Percentiles rank a stretch among this genome's conserved stretches.
Evolutionary conservation across 1,140 invertebrate genomes (phyloP).

Genomic region (Scylla paramamosain): DNA sequence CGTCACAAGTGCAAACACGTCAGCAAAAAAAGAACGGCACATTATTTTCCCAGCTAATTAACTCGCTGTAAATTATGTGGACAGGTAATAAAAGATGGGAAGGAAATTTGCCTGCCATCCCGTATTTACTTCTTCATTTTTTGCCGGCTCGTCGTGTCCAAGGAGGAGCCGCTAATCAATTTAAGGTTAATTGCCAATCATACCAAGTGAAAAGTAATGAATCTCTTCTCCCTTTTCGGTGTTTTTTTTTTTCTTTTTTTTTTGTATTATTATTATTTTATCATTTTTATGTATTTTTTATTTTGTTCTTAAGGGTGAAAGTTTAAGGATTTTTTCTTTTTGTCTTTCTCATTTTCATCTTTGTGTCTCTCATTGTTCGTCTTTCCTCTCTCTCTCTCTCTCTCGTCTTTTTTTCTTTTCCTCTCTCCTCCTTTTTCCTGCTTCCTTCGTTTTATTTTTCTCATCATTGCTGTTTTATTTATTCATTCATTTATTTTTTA

Average conservation of each 20-base stretch:
- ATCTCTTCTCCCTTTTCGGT: neutral
- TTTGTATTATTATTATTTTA: too few species aligned
- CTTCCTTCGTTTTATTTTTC: too few species aligned
- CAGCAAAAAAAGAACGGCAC: neutral
- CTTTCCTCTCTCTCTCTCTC: too few species aligned
- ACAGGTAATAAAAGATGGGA: neutral
- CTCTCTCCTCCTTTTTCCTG: too few species aligned
- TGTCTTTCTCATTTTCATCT: too few species aligned
- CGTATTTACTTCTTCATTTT: neutral
- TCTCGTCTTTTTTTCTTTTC: too few species aligned
- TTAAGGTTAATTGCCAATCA: slow-evolving; percentile 16
- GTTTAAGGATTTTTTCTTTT: too few species aligned
- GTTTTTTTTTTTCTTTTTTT: neutral
- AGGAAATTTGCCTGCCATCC: neutral
- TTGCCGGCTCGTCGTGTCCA: neutral
- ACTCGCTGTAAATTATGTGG: neutral
- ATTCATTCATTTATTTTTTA: too few species aligned
- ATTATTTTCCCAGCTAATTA: neutral
- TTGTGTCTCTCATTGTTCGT: too few species aligned
- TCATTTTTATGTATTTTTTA: too few species aligned
- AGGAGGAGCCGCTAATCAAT: neutral
- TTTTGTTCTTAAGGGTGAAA: too few species aligned
- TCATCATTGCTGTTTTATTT: too few species aligned
- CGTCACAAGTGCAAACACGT: neutral
- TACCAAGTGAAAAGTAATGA: neutral